Base-by-base conservation (phyloP, 2,797 vertebrate genomes). In the Eulemur rubriventer region DNA sequence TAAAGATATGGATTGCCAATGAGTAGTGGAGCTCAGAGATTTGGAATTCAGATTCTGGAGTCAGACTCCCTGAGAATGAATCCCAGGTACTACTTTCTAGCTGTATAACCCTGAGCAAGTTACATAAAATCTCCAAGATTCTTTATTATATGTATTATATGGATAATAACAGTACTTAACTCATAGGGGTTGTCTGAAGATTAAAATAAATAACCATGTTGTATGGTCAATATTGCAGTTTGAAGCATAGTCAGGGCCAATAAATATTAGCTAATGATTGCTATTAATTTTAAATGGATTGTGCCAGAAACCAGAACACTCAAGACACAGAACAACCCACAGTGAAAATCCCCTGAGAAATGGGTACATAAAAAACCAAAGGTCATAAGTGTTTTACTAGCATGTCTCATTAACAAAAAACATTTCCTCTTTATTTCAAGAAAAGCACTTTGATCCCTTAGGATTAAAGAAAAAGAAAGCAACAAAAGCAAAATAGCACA, bases 401-500 rank as follows among this genome's bases (percentile, higher is more conserved):
- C 18, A 92, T 22, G 18, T 89, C 43, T 93, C 46, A 41, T 94
- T 79, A 80, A 94, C 76, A 28, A 93, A 96, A 84, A 95, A 69
- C 4, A 90, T 59, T 55, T 92, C 22, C 16, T 96, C 33, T 92
- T 76, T 50, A 69, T 96, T 94, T 92, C 52, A 96, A 84, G 59
- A 85, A 97, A 89, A 88, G 13, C 22, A 87, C 63, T 82, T 94
- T 69, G 17, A 82, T 94, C 24, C 1, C 11, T 87, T 0, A 67
- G 69, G 33, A 96, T 35, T 59, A 89, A 88, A 96, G 82, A 20
- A 84, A 91, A 91, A 86, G 69, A 46, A 94, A n/a, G 67, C 86
- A 80, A 20, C 24, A 57, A 80, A 59, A 70, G 41, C 33, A 81
- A 96, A 81, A 80, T 6, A 78, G 22, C 61, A 70, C 26, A 76